Evolutionary conservation across 37 sponge, comb jelly and placozoan genomes (phyloP).

Genomic region (Cladorhizidae sp.): DNA sequence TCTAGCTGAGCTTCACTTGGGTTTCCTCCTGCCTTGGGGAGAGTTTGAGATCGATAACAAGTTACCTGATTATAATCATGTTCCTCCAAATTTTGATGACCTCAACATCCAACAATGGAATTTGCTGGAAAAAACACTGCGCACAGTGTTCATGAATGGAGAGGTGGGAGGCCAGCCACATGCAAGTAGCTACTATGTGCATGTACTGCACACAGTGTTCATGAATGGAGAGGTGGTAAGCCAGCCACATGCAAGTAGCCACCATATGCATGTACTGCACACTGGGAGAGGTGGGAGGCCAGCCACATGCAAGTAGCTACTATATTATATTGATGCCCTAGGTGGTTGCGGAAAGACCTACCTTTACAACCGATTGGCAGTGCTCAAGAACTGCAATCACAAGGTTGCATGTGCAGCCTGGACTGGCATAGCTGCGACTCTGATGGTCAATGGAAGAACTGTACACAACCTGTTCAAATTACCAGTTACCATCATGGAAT

Average conservation of each 20-base stretch:
- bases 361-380: not conserved
- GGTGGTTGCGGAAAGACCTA: too few relatives aligned
- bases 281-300: too few relatives aligned
- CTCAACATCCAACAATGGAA: not conserved
- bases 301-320: not conserved
- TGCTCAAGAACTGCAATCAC: not conserved
- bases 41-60: not conserved
- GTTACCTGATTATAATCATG: not conserved
- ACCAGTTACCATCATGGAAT: not conserved
- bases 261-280: too few relatives aligned
- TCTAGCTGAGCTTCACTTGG: not conserved
- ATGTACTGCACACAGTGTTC: too few relatives aligned
- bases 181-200: too few relatives aligned
- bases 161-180: not conserved
- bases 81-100: not conserved
- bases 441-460: not conserved
- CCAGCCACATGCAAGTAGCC: too few relatives aligned
- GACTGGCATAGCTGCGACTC: not conserved
- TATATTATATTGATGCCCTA: not conserved
- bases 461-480: not conserved
- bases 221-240: too few relatives aligned
- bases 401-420: constrained; percentile 3
- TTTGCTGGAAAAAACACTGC: not conserved
- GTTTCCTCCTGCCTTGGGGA: not conserved
- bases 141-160: not conserved